Base-by-base conservation (phyloP, 2,888 invertebrate genomes). In the Halocaridina rubra region DNA sequence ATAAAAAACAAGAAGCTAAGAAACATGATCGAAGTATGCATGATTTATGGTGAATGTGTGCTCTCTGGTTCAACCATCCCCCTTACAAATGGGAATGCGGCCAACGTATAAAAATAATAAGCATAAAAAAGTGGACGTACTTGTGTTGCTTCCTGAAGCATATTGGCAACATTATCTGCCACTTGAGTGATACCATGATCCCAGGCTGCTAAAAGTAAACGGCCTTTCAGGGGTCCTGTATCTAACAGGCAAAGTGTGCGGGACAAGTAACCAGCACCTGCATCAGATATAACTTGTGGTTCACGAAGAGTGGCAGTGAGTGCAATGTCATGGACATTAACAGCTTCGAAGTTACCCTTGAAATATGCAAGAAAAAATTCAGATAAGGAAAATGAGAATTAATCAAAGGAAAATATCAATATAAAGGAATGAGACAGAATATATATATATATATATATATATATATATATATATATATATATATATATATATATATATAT, bases 161-260 rank as follows among this genome's bases (percentile, higher is more conserved):
- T 92, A 87, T 95, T 95, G 0, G 96, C 95, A 3, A 96, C 96
- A 88, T 93, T 94, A 89, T 96, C 96, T 87, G 96, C 95, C 3
- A 96, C 96, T 76, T 90, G 90, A 89, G 96, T 95, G 61, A 98
- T 92, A 0, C 96, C 97, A 74, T 94, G 93, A 90, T 97, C 97
- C 97, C 97, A 97, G 5, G 97, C 96, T 3, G 95, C 94, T 10
- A 97, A 93, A 91, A 96, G 93, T 89, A 97, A 94, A 85, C 97
- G 92, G 0, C 96, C 96, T 87, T 95, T 93, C 4, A 97, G 94
- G 89, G 97, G 94, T 0, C 95, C 95, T 88, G 94, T 93, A 90
- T 97, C 97, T 0, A 97, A 97, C 86, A 97, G 91, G 89, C 86
- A 86, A 39, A 85, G 76, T 16, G 84, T 80, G 10, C 88, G 79